A percentile compares a stretch with the other conserved stretches of the same genome.
phyloP scores from a whole-genome alignment of 2,888 invertebrate genomes.

The Meta bourneti region DNA sequence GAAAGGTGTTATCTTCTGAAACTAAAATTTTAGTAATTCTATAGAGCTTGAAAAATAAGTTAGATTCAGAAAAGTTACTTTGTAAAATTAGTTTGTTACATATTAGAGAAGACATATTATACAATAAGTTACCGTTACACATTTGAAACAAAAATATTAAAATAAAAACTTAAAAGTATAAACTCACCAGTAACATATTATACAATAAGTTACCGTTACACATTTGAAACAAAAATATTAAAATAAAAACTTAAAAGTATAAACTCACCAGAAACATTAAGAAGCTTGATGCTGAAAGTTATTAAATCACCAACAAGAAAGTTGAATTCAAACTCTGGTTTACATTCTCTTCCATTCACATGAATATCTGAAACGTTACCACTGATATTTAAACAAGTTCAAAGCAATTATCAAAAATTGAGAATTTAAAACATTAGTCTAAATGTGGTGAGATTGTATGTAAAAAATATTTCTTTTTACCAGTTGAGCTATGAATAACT shows the following conservation, averaged over 20 bases:
- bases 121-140: not conserved
- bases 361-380: conserved; percentile 86
- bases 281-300: conserved; percentile 87
- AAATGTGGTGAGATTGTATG: not conserved
- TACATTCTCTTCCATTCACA: conserved; percentile 87
- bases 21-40: too few species aligned
- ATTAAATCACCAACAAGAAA: conserved; percentile 90
- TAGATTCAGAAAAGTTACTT: too few species aligned
- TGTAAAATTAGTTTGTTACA: too few species aligned
- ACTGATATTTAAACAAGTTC: not conserved
- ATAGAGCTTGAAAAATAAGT: too few species aligned
- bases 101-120: too few species aligned
- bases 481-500: too few species aligned
- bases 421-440: not conserved
- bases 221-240: not conserved
- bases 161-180: not conserved
- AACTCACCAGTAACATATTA: conserved; percentile 87
- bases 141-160: not conserved
- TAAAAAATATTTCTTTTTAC: too few species aligned
- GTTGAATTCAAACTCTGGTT: conserved; percentile 89
- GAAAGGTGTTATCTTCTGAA: too few species aligned
- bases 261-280: conserved; percentile 87
- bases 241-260: not conserved
- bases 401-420: not conserved
- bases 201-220: not conserved